Evolutionary conservation across 1,140 invertebrate species (phyloP), one percentile per base, ranked within the genome.

Genomic region (Hyles vespertilio): DNA sequence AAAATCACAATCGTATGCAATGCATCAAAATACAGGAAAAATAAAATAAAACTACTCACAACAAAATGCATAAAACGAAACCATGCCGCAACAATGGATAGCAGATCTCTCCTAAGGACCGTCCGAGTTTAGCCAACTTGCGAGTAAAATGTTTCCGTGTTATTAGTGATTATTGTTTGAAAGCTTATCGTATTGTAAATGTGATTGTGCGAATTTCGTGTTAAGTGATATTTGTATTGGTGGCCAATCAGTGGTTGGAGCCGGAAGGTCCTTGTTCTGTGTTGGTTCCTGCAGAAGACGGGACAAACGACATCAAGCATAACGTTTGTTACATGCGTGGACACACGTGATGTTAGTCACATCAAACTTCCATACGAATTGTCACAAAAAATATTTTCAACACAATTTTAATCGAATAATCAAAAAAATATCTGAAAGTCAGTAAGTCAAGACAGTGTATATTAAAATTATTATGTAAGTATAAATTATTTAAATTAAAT

Each of bases 1-100:
- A 53, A 58, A 58, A 52, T 46, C 45, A 32, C 44, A 32, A 56
- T 40, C 36, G 8, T 8, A 40, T 5, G 4, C 5, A 40, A 40
- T 40, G 36, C 36, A 40, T 40, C 36, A 40, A 40, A 40, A 40
- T 53, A 58, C 64, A 62, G 59, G 69, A 60, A 57, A 61, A 52
- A 66, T 66, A 73, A 68, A 72, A 73, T 64, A 69, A 63, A 67
- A 64, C 84, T 86, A 89, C 85, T 89, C 81, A 89, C 85, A 87
- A 88, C 76, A 75, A 78, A 87, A 87, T 86, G 84, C 84, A 86
- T 74, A 77, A 83, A 85, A 81, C 70, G 73, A 74, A 80, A 85
- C 74, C 84, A 87, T 84, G 84, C 85, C 70, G 76, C 79, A 69
- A 76, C 74, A 79, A 67, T 65, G 66, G 72, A 67, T 63, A 63